Evolutionary conservation across 2,797 vertebrate species (phyloP).

Genomic region (Chelon auratus): DNA sequence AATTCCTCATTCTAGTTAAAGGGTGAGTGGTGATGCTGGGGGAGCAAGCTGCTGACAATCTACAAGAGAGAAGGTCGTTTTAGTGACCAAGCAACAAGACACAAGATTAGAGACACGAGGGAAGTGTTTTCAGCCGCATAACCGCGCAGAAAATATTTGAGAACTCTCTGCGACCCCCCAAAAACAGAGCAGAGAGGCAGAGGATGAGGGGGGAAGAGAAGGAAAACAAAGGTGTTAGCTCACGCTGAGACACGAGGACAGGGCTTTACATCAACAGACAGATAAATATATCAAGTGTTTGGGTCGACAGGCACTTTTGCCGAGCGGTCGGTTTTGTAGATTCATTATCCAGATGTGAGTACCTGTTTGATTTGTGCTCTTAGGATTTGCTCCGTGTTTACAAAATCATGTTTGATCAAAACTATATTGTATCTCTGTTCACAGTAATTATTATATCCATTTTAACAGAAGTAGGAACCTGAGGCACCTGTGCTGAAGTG

Average conservation of each 20-base stretch:
- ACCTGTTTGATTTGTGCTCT: slow-evolving; percentile 79
- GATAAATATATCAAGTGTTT: slow-evolving; percentile 69
- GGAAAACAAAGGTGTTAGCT: slow-evolving; percentile 40
- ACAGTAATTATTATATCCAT: slow-evolving; percentile 67
- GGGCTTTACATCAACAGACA: slow-evolving; percentile 87
- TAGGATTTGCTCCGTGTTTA: slow-evolving; percentile 55
- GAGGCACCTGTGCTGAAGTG: slow-evolving; percentile 90
- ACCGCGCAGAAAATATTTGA: slow-evolving; percentile 46
- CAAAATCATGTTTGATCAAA: slow-evolving; percentile 73
- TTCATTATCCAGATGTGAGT: slow-evolving; percentile 59
- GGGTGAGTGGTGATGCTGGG: slow-evolving; percentile 73
- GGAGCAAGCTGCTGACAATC: slow-evolving; percentile 82
- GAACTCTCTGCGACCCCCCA: slow-evolving; percentile 37
- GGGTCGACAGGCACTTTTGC: slow-evolving; percentile 89
- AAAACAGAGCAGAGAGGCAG: slow-evolving; percentile 27
- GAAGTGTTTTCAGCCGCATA: slow-evolving; percentile 36
- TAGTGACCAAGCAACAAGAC: slow-evolving; percentile 66
- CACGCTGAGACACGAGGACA: slow-evolving; percentile 73
- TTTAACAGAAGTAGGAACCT: slow-evolving; percentile 70
- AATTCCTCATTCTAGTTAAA: slow-evolving; percentile 76
- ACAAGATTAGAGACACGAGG: slow-evolving; percentile 67
- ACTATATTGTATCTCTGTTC: slow-evolving; percentile 74
- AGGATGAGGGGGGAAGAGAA: not conserved
- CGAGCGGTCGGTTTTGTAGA: slow-evolving; percentile 65
- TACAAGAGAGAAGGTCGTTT: slow-evolving; percentile 67